These are phyloP conservation scores for Boloria selene DNA, from an alignment of 2,888 invertebrate species.

Conservation along the genomic window DNA sequence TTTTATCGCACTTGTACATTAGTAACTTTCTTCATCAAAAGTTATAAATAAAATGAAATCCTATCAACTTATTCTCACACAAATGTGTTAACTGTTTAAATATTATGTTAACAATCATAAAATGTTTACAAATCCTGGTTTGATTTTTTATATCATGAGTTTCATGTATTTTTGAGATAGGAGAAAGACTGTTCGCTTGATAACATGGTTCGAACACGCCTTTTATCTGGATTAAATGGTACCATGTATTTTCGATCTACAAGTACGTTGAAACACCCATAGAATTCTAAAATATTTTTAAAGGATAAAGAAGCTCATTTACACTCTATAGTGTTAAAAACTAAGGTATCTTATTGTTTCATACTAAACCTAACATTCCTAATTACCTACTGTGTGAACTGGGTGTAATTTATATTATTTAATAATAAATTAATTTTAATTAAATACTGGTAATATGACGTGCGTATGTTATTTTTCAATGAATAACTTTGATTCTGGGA, in stretches of 20 bases:
- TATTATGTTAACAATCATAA: background rate
- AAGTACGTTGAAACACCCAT: background rate
- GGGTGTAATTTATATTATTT: too few species aligned
- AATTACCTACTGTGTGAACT: too few species aligned
- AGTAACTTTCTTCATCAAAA: background rate
- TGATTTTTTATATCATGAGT: constrained; percentile 14
- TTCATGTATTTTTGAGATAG: constrained; percentile 23
- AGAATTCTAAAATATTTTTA: constrained; percentile 13
- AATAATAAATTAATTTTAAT: too few species aligned
- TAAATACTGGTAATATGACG: too few species aligned
- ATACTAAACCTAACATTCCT: too few species aligned
- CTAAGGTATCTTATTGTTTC: too few species aligned
- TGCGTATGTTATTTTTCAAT: background rate
- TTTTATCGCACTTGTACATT: too few species aligned
- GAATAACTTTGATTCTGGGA: background rate
- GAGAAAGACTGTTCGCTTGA: constrained; percentile 24
- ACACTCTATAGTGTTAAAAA: too few species aligned
- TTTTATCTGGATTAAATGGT: constrained; percentile 22
- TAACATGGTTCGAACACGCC: constrained; percentile 19
- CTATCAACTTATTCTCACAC: background rate
- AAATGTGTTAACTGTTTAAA: background rate
- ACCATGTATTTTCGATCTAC: constrained; percentile 14
- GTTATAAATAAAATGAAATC: too few species aligned
- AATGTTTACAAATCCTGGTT: constrained; percentile 12
- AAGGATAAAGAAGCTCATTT: background rate